A percentile compares a stretch with the other conserved stretches of the same genome.
Evolutionary conservation across 2,888 invertebrate genomes (phyloP).

Genomic region (Eupithecia centaureata): DNA sequence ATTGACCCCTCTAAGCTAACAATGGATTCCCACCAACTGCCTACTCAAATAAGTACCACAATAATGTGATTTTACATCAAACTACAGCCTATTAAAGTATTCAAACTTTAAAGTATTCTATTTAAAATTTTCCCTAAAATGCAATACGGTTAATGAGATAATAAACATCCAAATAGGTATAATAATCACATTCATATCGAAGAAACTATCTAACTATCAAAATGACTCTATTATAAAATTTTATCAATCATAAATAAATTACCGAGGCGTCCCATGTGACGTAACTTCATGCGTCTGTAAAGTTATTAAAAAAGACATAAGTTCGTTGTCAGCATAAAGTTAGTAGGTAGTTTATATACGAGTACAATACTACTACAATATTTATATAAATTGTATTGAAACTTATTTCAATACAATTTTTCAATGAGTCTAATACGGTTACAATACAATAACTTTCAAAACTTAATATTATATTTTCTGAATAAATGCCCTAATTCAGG

Average conservation of each 20-base stretch:
- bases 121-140: not conserved
- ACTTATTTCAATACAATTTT: not conserved
- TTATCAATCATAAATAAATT: constrained; percentile 2
- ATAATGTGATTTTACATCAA: not conserved
- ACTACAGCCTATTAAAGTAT: not conserved
- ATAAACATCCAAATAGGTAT: constrained; percentile 5
- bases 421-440: not conserved
- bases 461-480: not conserved
- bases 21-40: not conserved
- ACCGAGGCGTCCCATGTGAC: not conserved
- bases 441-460: constrained; percentile 1
- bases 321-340: not conserved
- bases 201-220: not conserved
- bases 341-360: not conserved
- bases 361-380: too few species aligned
- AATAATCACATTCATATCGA: constrained; percentile 11
- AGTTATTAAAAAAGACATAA: not conserved
- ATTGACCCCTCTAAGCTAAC: not conserved
- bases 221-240: not conserved
- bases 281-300: not conserved
- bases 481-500: constrained; percentile 5
- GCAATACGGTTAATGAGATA: not conserved
- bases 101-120: not conserved
- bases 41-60: constrained; percentile 1
- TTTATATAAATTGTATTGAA: too few species aligned